Conservation (phyloP, 2,888 invertebrate species). For the Drosophila conformis region DNA sequence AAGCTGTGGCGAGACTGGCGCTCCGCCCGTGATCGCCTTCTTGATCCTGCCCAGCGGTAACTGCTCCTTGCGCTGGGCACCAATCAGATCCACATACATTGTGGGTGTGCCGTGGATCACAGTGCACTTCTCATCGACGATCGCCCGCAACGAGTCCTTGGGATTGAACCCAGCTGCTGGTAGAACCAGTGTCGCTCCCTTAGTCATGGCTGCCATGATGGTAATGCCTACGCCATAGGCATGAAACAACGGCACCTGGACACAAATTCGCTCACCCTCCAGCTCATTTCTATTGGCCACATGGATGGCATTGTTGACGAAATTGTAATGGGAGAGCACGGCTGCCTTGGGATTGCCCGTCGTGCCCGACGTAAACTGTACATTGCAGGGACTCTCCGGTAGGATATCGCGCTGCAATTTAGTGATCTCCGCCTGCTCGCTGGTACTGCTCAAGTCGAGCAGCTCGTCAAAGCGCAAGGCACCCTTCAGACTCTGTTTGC, state of each 20-base stretch:
- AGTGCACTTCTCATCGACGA: conserved; percentile 90
- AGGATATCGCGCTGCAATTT: conserved; percentile 86
- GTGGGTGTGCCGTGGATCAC: conserved; percentile 92
- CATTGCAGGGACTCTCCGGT: conserved; percentile 90
- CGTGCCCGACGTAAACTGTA: conserved; percentile 94
- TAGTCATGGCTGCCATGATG: conserved; percentile 86
- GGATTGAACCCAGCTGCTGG: conserved; percentile 88
- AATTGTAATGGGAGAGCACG: conserved; percentile 89
- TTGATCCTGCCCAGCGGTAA: conserved; percentile 85
- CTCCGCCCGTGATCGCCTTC: conserved; percentile 90
- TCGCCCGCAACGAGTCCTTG: conserved; percentile 87
- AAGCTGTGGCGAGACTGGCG: conserved; percentile 89
- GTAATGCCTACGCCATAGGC: conserved; percentile 91
- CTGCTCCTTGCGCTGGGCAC: conserved; percentile 85
- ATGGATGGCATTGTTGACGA: conserved; percentile 91
- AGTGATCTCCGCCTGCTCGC: conserved; percentile 57
- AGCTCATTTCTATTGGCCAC: conserved; percentile 86
- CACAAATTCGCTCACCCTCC: conserved; percentile 85
- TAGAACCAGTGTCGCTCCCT: conserved; percentile 88
- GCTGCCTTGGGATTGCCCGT: conserved; percentile 92
- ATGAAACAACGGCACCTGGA: conserved; percentile 93
- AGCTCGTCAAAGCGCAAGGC: conserved; percentile 85
- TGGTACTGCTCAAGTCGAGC: conserved; percentile 70
- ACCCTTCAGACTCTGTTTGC: conserved; percentile 85
- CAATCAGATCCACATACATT: conserved; percentile 92